Evolutionary conservation across 2,888 invertebrate species (phyloP).

Genomic region (Enchytraeus crypticus): DNA sequence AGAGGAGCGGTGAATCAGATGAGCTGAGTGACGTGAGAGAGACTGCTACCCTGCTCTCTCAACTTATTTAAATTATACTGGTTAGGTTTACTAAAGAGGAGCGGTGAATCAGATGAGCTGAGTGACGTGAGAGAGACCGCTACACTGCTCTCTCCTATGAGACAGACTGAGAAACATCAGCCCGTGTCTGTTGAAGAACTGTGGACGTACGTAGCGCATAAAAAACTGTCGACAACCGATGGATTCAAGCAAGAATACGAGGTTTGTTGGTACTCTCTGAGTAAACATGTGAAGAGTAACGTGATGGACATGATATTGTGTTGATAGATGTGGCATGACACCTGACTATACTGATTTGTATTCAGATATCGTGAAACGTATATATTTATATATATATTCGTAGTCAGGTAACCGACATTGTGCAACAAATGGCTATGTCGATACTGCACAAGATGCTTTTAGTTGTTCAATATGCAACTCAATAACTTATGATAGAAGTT

Average conservation of each 20-base stretch:
- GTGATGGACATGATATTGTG: too few species aligned
- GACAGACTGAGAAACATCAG: conserved; percentile 15
- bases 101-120: background rate
- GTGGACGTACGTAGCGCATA: conserved; percentile 44
- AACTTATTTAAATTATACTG: too few species aligned
- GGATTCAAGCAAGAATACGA: conserved; percentile 41
- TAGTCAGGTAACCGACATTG: too few species aligned
- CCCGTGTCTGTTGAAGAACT: conserved; percentile 43
- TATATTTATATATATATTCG: too few species aligned
- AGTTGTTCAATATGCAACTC: too few species aligned
- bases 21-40: background rate
- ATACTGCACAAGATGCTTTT: too few species aligned
- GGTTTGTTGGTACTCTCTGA: conserved; percentile 24
- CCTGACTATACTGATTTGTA: too few species aligned
- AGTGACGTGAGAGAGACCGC: background rate
- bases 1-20: background rate
- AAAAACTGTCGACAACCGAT: conserved; percentile 37
- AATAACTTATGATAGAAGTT: too few species aligned
- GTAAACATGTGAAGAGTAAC: too few species aligned
- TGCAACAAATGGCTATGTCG: too few species aligned
- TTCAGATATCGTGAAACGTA: too few species aligned
- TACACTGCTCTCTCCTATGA: background rate
- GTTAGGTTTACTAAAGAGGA: background rate
- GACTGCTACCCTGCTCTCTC: background rate
- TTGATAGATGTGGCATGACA: too few species aligned